Conservation (phyloP, 2,888 invertebrate genomes). For the Epinotia bilunana region DNA sequence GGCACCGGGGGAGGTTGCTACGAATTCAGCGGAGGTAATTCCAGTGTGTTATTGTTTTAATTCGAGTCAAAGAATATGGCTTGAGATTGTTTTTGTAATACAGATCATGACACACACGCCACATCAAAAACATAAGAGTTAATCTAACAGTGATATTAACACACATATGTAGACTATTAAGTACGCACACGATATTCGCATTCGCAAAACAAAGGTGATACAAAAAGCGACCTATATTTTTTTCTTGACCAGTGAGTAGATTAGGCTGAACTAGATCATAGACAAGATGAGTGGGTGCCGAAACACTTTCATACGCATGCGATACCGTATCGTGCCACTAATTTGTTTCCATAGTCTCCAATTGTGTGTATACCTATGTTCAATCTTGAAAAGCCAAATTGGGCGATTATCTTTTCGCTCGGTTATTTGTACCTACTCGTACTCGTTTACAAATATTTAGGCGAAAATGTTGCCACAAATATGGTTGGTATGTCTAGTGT, state of each 20-base stretch:
- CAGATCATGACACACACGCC: too few species aligned
- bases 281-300: slow-evolving; percentile 42
- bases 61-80: too few species aligned
- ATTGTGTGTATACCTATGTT: not conserved
- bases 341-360: slow-evolving; percentile 36
- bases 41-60: too few species aligned
- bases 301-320: slow-evolving; percentile 41
- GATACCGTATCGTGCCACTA: slow-evolving; percentile 31
- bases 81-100: too few species aligned
- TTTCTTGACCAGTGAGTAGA: slow-evolving; percentile 33
- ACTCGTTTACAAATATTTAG: not conserved
- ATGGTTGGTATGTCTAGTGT: not conserved
- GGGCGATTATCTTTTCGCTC: too few species aligned
- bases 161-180: slow-evolving; percentile 1
- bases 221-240: slow-evolving; percentile 33
- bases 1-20: too few species aligned
- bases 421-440: too few species aligned
- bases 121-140: too few species aligned
- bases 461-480: not conserved
- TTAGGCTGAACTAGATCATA: slow-evolving; percentile 41
- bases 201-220: slow-evolving; percentile 37
- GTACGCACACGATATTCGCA: slow-evolving; percentile 1
- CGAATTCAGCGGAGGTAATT: too few species aligned
- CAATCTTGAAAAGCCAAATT: too few species aligned
- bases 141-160: slow-evolving; percentile 25